Evolutionary conservation across 2,888 invertebrate genomes (phyloP).

Genomic region (Metellina segmentata): DNA sequence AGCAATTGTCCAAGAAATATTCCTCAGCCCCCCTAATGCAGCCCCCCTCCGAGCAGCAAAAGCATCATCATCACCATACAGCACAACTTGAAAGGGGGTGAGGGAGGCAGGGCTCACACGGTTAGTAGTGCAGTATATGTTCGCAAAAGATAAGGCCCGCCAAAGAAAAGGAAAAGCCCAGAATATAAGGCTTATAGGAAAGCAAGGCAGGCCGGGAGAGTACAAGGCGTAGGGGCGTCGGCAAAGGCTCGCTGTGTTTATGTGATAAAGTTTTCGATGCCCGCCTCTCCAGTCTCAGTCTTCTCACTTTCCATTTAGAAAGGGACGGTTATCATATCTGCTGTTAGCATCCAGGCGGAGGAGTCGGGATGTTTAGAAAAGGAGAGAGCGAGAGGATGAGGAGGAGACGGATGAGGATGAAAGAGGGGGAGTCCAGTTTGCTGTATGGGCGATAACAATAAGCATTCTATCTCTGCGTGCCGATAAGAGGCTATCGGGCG

Average conservation of each 20-base stretch:
- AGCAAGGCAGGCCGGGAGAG: constrained; percentile 19
- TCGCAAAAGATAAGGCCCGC: constrained; percentile 67
- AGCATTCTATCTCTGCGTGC: constrained; percentile 72
- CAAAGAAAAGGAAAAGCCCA: constrained; percentile 54
- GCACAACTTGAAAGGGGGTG: constrained; percentile 58
- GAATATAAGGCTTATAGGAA: constrained; percentile 63
- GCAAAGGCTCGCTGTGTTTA: constrained; percentile 64
- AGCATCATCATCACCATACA: constrained; percentile 50
- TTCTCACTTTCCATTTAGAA: constrained; percentile 72
- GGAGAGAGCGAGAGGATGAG: constrained; percentile 44
- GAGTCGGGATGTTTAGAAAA: constrained; percentile 73
- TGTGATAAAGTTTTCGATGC: constrained; percentile 74
- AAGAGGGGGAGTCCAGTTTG: constrained; percentile 64
- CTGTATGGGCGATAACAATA: constrained; percentile 74
- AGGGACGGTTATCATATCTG: constrained; percentile 73
- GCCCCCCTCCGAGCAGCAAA: not conserved
- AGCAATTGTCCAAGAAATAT: constrained; percentile 75
- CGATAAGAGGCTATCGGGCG: constrained; percentile 64
- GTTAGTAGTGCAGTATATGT: constrained; percentile 73
- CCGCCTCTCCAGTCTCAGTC: constrained; percentile 55
- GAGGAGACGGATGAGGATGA: constrained; percentile 40
- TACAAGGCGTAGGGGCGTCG: constrained; percentile 5
- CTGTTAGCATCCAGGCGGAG: constrained; percentile 64
- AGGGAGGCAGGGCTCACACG: constrained; percentile 41
- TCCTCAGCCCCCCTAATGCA: constrained; percentile 29